phyloP scores from a whole-genome alignment of 2,113 vertebrate genomes.

The Neofelis nebulosa region DNA sequence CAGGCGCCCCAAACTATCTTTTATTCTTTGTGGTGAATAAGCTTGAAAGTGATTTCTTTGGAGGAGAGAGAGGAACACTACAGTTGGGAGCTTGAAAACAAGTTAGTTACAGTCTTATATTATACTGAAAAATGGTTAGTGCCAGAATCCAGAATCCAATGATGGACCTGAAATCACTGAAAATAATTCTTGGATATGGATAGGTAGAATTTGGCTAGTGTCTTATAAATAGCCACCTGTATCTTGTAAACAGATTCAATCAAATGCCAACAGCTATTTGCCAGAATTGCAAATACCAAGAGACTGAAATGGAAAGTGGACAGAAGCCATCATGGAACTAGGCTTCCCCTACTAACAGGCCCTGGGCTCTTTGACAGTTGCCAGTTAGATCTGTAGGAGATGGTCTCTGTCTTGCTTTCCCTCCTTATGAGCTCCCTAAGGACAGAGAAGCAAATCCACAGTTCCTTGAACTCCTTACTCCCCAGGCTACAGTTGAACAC shows the following conservation, averaged over 20 bases:
- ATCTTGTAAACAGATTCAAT: constrained; percentile 47
- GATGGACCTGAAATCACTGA: constrained; percentile 39
- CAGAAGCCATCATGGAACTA: constrained; percentile 14
- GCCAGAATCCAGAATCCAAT: constrained; percentile 25
- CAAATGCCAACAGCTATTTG: constrained; percentile 40
- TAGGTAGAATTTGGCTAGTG: constrained; percentile 40
- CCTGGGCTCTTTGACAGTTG: not conserved
- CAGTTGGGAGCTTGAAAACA: constrained; percentile 35
- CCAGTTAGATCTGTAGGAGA: not conserved
- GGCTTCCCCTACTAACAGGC: not conserved
- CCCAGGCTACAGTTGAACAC: not conserved
- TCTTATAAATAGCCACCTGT: constrained; percentile 60
- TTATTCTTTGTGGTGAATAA: not conserved
- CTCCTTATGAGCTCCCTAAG: not conserved
- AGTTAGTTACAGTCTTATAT: not conserved
- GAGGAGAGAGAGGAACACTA: not conserved
- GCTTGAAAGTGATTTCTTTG: not conserved
- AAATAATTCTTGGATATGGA: constrained; percentile 52
- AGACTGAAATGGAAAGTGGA: constrained; percentile 61
- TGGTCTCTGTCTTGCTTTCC: not conserved
- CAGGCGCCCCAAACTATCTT: not conserved
- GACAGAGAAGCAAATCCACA: not conserved
- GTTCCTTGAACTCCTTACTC: not conserved
- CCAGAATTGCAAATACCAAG: constrained; percentile 24
- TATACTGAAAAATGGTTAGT: not conserved